phyloP scores from a whole-genome alignment of 1,140 invertebrate genomes.

The Eurytemora carolleeae region DNA sequence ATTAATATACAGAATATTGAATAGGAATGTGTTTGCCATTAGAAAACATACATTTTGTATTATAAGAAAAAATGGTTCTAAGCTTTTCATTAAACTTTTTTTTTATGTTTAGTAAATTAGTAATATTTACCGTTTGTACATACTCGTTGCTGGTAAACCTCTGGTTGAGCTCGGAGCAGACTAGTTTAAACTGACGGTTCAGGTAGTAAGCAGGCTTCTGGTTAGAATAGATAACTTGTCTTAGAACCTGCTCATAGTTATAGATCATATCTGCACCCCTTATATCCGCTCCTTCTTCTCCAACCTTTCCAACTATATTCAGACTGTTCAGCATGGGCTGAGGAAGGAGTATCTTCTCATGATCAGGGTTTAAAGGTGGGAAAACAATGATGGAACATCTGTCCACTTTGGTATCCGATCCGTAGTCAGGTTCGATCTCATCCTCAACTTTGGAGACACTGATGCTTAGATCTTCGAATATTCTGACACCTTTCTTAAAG shows the following conservation, averaged over 20 bases:
- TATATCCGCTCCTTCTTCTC: constrained; percentile 59
- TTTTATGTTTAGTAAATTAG: too few relatives aligned
- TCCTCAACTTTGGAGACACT: background rate
- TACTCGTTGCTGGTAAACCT: constrained; percentile 85
- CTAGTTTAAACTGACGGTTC: constrained; percentile 78
- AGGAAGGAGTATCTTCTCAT: constrained; percentile 60
- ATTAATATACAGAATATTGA: background rate
- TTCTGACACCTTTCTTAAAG: constrained; percentile 56
- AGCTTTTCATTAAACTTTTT: constrained; percentile 3
- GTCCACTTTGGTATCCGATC: constrained; percentile 41
- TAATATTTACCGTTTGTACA: constrained; percentile 54
- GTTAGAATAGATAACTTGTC: constrained; percentile 74
- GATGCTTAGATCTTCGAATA: constrained; percentile 58
- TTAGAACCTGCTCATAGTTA: constrained; percentile 63
- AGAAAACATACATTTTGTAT: too few relatives aligned
- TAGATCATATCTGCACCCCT: constrained; percentile 60
- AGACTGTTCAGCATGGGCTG: constrained; percentile 46
- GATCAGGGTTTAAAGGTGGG: constrained; percentile 78
- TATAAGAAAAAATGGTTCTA: too few relatives aligned
- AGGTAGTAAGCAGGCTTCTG: constrained; percentile 80
- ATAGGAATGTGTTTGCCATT: background rate
- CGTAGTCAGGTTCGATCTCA: constrained; percentile 17
- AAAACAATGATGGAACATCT: constrained; percentile 77
- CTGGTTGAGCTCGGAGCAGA: constrained; percentile 76
- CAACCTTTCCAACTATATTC: constrained; percentile 51